A percentile compares a stretch with the other conserved stretches of the same genome.
Conservation (phyloP, 2,888 invertebrate genomes). For the Agrotis exclamationis region DNA sequence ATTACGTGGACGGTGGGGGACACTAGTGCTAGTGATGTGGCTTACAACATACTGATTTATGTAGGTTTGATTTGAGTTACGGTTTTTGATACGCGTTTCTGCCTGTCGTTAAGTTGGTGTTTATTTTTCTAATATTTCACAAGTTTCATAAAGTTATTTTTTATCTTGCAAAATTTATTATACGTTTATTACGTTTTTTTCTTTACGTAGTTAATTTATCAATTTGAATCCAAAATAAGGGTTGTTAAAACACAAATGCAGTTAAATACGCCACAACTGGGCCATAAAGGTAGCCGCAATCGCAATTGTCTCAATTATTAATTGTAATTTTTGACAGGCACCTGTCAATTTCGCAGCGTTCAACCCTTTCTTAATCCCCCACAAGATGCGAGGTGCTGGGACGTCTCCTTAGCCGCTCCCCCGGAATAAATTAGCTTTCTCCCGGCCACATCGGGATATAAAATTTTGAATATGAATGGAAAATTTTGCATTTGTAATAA, state of each 20-base stretch:
- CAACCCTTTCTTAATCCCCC: conserved; percentile 90
- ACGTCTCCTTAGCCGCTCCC: conserved; percentile 88
- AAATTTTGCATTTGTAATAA: conserved; percentile 97
- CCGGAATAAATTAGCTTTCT: conserved; percentile 95
- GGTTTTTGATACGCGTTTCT: background rate
- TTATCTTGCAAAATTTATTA: background rate
- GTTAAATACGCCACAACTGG: conserved; percentile 54
- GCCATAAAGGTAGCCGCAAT: conserved; percentile 69
- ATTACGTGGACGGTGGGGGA: conserved; percentile 75
- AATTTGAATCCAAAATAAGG: conserved; percentile 33
- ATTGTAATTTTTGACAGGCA: conserved; percentile 91
- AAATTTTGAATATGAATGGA: conserved; percentile 98
- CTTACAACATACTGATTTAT: conserved; percentile 44
- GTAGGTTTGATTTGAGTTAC: conserved; percentile 32
- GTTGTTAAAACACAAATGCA: conserved; percentile 45
- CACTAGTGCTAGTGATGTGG: conserved; percentile 69
- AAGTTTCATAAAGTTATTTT: background rate
- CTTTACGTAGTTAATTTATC: background rate
- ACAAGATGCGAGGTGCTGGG: conserved; percentile 87
- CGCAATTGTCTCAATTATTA: conserved; percentile 89
- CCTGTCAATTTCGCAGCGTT: conserved; percentile 89
- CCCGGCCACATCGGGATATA: conserved; percentile 94
- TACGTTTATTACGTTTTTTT: background rate
- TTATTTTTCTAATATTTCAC: background rate
- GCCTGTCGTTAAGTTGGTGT: background rate